phyloP scores from a whole-genome alignment of 2,888 invertebrate genomes.

The Rotaria magnacalcarata region DNA sequence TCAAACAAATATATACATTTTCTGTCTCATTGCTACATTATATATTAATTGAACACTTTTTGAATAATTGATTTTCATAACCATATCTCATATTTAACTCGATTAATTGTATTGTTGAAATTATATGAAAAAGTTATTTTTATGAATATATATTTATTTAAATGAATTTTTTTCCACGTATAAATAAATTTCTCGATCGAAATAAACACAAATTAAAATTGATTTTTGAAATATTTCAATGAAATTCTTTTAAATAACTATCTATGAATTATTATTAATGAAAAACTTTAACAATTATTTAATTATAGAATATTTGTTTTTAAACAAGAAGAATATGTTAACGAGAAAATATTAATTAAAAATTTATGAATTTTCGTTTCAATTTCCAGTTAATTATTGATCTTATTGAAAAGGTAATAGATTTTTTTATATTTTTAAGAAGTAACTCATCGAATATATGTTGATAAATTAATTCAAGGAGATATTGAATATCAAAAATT shows the following conservation, averaged over 20 bases:
- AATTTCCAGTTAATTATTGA: slow-evolving; percentile 99
- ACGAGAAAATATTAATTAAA: slow-evolving; percentile 99
- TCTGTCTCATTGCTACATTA: too few relatives aligned
- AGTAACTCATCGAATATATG: slow-evolving; percentile 96
- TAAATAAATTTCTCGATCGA: slow-evolving; percentile 90
- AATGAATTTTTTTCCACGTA: slow-evolving; percentile 83
- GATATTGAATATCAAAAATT: slow-evolving; percentile 96
- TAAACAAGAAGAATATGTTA: too few relatives aligned
- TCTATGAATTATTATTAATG: slow-evolving; percentile 99
- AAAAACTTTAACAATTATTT: slow-evolving; percentile 97
- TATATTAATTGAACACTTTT: too few relatives aligned
- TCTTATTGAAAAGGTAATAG: slow-evolving; percentile 84
- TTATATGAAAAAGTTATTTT: slow-evolving; percentile 87
- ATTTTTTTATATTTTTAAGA: slow-evolving; percentile 56
- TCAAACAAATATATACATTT: too few relatives aligned
- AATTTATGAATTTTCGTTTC: slow-evolving; percentile 97
- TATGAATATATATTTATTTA: slow-evolving; percentile 98
- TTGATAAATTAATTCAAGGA: slow-evolving; percentile 90
- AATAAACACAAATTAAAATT: slow-evolving; percentile 99
- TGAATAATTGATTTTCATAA: too few relatives aligned
- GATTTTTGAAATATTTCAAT: slow-evolving; percentile 89
- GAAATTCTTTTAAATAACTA: slow-evolving; percentile 96
- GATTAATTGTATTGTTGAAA: slow-evolving; percentile 89
- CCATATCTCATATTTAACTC: too few relatives aligned
- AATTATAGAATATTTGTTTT: slow-evolving; percentile 99